These are phyloP conservation scores for Spheniscus mendiculus DNA, from an alignment of 2,113 vertebrate species.

Conservation along the genomic window DNA sequence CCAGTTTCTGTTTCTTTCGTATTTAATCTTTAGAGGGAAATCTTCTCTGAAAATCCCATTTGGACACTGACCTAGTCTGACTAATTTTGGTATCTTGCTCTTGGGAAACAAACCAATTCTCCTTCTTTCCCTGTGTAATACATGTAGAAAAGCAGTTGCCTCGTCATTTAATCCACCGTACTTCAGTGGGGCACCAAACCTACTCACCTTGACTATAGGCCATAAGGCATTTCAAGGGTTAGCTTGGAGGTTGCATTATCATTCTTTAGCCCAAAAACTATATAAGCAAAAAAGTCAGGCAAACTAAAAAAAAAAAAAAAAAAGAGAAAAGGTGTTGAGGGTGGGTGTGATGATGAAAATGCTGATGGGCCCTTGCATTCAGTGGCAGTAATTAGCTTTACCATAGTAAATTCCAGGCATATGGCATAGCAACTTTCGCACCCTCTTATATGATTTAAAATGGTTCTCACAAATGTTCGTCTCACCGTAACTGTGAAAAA, in stretches of 20 bases:
- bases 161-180: background rate
- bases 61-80: background rate
- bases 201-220: background rate
- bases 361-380: slow-evolving; percentile 3
- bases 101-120: background rate
- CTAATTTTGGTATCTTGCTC: background rate
- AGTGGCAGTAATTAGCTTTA: slow-evolving; percentile 44
- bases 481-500: slow-evolving; percentile 36
- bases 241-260: background rate
- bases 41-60: background rate
- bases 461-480: slow-evolving; percentile 21
- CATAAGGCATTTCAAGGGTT: background rate
- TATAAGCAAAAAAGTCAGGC: background rate
- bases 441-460: slow-evolving; percentile 24
- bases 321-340: background rate
- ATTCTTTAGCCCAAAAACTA: background rate
- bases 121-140: background rate
- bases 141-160: background rate
- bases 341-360: slow-evolving; percentile 35
- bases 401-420: slow-evolving; percentile 53
- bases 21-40: background rate
- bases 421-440: slow-evolving; percentile 30
- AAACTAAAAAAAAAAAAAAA: background rate
- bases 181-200: background rate
- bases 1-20: background rate